These are phyloP conservation scores for Rattus norvegicus DNA, from an alignment of 2,113 vertebrate genomes.

Conservation along the genomic window GRCr8 NC_086026.1:62382501-62383000, in stretches of 20 bases:
- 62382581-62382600: not conserved
- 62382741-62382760: not conserved
- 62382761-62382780: not conserved
- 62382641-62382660: not conserved
- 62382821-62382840: slow-evolving; percentile 1
- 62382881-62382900: slow-evolving; percentile 20
- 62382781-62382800: not conserved
- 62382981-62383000: slow-evolving; percentile 2
- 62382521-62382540: not conserved
- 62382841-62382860: not conserved
- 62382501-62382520: not conserved
- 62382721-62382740: not conserved
- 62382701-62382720: not conserved
- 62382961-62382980: not conserved
- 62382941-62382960: not conserved
- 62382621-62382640: not conserved
- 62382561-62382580: not conserved
- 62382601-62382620: not conserved
- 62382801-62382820: not conserved
- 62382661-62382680: not conserved
- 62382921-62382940: not conserved
- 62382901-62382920: not conserved
- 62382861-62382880: not conserved
- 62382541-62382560: not conserved
- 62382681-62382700: not conserved